Conservation (phyloP, 2,797 vertebrate genomes). For the Bovichtus variegatus region DNA sequence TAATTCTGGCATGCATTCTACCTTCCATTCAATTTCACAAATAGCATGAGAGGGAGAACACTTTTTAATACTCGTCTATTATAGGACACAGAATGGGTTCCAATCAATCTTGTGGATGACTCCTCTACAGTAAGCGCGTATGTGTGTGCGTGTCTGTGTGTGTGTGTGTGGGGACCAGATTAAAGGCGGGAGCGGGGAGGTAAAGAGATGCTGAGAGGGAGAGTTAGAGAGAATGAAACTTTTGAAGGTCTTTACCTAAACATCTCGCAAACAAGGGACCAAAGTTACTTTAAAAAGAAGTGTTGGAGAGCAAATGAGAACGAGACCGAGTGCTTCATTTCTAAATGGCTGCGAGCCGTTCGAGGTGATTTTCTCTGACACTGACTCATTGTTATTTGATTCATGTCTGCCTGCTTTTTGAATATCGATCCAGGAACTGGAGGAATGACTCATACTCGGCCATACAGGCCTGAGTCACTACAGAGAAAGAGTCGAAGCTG, state of each 20-base stretch:
- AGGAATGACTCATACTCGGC: slow-evolving; percentile 71
- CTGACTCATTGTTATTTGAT: slow-evolving; percentile 81
- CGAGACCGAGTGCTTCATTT: slow-evolving; percentile 68
- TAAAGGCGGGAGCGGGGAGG: slow-evolving; percentile 30
- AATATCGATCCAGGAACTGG: slow-evolving; percentile 77
- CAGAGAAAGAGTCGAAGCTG: slow-evolving; percentile 60
- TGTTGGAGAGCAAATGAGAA: slow-evolving; percentile 43
- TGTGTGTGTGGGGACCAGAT: slow-evolving; percentile 23
- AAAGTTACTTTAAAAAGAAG: slow-evolving; percentile 45
- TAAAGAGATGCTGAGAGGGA: slow-evolving; percentile 12
- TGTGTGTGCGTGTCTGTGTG: slow-evolving; percentile 15
- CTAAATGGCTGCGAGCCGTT: slow-evolving; percentile 65
- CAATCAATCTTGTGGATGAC: slow-evolving; percentile 68
- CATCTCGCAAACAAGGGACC: slow-evolving; percentile 10
- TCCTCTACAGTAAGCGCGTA: slow-evolving; percentile 34
- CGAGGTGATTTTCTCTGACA: slow-evolving; percentile 72
- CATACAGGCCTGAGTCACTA: slow-evolving; percentile 72
- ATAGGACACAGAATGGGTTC: slow-evolving; percentile 58
- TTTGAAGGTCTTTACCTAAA: slow-evolving; percentile 34
- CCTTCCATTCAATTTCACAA: slow-evolving; percentile 73
- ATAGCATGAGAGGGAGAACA: slow-evolving; percentile 60
- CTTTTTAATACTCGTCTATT: slow-evolving; percentile 70
- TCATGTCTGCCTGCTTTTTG: slow-evolving; percentile 77
- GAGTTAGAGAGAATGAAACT: slow-evolving; percentile 24
- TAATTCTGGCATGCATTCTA: slow-evolving; percentile 61